Conservation (phyloP, 2,797 vertebrate genomes). For the Gallinago solitaria region DNA sequence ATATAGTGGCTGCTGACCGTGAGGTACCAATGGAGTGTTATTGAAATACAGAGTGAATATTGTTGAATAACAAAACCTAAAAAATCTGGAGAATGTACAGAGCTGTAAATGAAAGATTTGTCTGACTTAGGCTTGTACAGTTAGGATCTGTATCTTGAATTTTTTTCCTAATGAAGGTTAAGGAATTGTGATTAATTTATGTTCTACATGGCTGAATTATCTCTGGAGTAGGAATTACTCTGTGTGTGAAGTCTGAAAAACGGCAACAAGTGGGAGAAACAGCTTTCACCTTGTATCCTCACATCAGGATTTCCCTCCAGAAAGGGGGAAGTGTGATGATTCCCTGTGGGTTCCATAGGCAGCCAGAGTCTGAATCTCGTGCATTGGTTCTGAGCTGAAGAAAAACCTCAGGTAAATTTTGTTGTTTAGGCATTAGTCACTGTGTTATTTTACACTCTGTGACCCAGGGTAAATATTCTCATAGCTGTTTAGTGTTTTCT, state of each 20-base stretch:
- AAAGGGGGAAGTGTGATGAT: neutral
- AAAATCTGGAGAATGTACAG: neutral
- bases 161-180: neutral
- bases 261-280: neutral
- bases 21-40: neutral
- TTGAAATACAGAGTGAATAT: neutral
- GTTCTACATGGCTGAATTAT: neutral
- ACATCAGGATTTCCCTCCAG: neutral
- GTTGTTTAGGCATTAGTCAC: neutral
- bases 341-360: neutral
- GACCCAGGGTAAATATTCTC: neutral
- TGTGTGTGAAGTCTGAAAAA: neutral
- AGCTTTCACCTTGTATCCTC: neutral
- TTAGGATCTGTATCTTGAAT: neutral
- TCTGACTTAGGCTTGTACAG: neutral
- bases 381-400: neutral
- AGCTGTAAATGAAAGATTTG: neutral
- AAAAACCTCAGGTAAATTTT: too few relatives aligned
- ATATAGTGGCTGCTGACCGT: neutral
- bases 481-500: neutral
- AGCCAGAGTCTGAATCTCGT: neutral
- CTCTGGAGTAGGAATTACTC: neutral
- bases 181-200: accelerated
- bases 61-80: neutral
- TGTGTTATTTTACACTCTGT: neutral